A percentile compares a stretch with the other conserved stretches of the same genome.
Conservation (phyloP, 2,113 vertebrate genomes). For the Motacilla tschutschensis region DNA sequence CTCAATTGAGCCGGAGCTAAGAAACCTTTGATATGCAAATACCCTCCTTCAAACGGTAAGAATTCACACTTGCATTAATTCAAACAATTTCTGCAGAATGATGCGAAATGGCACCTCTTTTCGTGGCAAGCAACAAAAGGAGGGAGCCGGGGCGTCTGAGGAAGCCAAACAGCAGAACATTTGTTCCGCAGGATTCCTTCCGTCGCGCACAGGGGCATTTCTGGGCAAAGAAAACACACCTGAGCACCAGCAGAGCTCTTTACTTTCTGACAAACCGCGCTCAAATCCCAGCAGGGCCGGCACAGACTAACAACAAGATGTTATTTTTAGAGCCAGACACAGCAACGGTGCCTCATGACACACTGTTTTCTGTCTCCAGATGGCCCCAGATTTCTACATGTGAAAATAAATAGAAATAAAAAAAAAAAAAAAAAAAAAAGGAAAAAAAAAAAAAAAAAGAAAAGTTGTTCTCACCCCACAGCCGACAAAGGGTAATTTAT, state of each 20-base stretch:
- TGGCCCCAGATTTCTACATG: constrained; percentile 59
- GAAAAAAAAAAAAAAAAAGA: background rate
- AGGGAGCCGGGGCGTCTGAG: constrained; percentile 67
- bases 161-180: constrained; percentile 71
- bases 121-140: constrained; percentile 75
- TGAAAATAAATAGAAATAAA: constrained; percentile 2
- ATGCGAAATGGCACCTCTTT: constrained; percentile 83
- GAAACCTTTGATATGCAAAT: constrained; percentile 97
- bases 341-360: constrained; percentile 42
- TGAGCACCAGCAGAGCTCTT: constrained; percentile 52
- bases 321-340: constrained; percentile 44
- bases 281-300: constrained; percentile 29
- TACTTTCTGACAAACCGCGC: constrained; percentile 16
- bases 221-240: constrained; percentile 57
- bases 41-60: constrained; percentile 85
- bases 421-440: background rate
- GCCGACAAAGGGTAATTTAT: background rate
- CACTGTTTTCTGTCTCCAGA: constrained; percentile 61
- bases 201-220: constrained; percentile 40
- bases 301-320: constrained; percentile 25
- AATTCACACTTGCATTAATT: constrained; percentile 91
- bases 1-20: constrained; percentile 83
- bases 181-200: constrained; percentile 71
- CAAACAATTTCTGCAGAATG: constrained; percentile 85
- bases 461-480: constrained; percentile 1